Evolutionary conservation across 1,140 invertebrate genomes (phyloP), one percentile per base, ranked within the genome.

Genomic region (Scaptomyza montana): DNA sequence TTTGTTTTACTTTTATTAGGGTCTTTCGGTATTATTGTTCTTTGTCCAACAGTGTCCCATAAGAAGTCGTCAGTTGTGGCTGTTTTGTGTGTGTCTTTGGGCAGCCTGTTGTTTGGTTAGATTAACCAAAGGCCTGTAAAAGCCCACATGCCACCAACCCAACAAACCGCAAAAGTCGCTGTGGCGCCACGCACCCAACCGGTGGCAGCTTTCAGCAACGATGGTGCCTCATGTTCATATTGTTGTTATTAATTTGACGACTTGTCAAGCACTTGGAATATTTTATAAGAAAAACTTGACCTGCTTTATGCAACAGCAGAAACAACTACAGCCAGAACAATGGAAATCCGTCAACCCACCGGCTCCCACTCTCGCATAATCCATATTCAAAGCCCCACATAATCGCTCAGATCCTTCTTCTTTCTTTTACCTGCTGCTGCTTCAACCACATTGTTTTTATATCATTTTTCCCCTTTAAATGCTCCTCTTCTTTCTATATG

Each of bases 221-320:
- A 43, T 65, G 41, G 53, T 45, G 51, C 51, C 16, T 64, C 21
- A 19, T 57, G 30, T 50, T 59, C 46, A 43, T 62, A 33, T 43
- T 77, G 51, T 30, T 77, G 43, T 75, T 60, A 65, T 70, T 80
- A 67, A 81, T 81, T 87, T 76, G 46, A 64, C 74, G 77, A 61
- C 64, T 86, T 82, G 64, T 67, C 78, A 55, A 63, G 80, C 82
- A 78, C 82, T 82, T 65, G 82, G 82, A 87, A 87, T 87, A 86
- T 89, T 87, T 87, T 87, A 89, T 89, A 87, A 87, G 75, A 89
- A 87, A 76, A 82, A 87, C 82, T 87, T 87, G 82, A 87, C 82
- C 82, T 67, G 82, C 82, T 89, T 87, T 82, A 41, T 59, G 49
- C 62, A 50, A 66, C 49, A 56, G 46, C 61, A 51, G 45, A 43